Conservation (phyloP, 2,113 vertebrate species). For the Telmatochromis sp. region DNA sequence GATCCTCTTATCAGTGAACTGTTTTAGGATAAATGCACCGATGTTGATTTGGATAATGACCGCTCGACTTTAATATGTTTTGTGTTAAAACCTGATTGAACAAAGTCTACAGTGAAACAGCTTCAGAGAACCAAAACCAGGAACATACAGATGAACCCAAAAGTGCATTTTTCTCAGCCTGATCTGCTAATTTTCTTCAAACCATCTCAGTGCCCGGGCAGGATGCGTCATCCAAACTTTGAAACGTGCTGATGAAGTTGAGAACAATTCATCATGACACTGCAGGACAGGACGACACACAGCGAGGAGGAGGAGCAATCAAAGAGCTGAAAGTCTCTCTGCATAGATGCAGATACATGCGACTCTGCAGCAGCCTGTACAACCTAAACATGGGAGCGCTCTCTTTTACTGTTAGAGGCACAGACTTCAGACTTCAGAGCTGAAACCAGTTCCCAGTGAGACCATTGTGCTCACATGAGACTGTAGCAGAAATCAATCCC, state of each 20-base stretch:
- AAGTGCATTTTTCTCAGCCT: not conserved
- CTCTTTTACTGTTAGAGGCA: not conserved
- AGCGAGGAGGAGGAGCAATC: not conserved
- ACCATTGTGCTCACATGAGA: not conserved
- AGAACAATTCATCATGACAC: not conserved
- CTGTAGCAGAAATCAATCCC: not conserved
- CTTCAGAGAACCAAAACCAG: not conserved
- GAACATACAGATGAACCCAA: not conserved
- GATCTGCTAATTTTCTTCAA: not conserved
- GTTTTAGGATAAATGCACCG: not conserved
- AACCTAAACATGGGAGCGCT: not conserved
- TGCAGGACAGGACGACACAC: not conserved
- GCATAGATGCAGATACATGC: not conserved
- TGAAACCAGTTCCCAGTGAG: not conserved
- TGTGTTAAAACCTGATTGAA: not conserved
- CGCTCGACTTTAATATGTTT: not conserved
- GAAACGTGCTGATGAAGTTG: not conserved
- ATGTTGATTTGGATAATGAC: not conserved
- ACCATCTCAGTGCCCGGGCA: not conserved
- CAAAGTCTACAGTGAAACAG: not conserved
- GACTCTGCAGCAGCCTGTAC: not conserved
- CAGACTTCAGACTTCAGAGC: not conserved
- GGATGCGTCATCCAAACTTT: not conserved
- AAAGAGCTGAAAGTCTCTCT: not conserved
- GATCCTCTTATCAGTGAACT: not conserved